These are phyloP conservation scores for Chrysolina oricalcia DNA, from an alignment of 2,888 invertebrate genomes.

Conservation along the genomic window DNA sequence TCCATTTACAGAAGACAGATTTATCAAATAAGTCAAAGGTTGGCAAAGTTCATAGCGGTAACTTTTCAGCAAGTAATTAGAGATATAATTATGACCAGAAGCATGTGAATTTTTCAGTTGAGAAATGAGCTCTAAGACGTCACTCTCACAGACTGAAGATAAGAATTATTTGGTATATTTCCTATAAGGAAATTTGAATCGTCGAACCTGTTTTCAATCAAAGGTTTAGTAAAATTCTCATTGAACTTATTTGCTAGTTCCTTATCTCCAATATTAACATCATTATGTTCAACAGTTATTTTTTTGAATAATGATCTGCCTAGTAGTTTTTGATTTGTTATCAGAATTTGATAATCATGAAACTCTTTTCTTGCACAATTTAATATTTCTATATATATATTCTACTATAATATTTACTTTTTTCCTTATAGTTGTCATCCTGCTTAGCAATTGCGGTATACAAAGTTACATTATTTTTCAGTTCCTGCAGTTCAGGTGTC, in stretches of 20 bases:
- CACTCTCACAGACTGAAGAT: constrained; percentile 22
- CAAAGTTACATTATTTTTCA: not conserved
- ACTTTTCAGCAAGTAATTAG: not conserved
- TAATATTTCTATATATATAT: constrained; percentile 15
- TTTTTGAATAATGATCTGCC: no score
- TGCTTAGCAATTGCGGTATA: not conserved
- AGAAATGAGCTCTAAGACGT: no score
- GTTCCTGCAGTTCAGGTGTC: not conserved
- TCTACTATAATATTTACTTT: constrained; percentile 6
- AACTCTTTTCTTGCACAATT: no score
- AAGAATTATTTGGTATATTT: constrained; percentile 7
- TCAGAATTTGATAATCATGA: no score
- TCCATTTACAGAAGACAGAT: no score
- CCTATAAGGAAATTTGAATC: constrained; percentile 8
- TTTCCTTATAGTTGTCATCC: constrained; percentile 22
- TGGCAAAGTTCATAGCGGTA: constrained; percentile 3
- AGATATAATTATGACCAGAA: not conserved
- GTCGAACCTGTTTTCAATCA: constrained; percentile 4
- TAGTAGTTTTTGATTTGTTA: no score
- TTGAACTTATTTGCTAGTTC: no score
- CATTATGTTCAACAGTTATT: constrained; percentile 20
- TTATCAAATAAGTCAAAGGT: no score
- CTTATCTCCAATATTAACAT: no score
- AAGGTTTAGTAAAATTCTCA: constrained; percentile 5
- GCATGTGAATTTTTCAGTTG: constrained; percentile 14